Base-by-base conservation (phyloP, 2,888 invertebrate genomes). In the Drosophila seclusa region DNA sequence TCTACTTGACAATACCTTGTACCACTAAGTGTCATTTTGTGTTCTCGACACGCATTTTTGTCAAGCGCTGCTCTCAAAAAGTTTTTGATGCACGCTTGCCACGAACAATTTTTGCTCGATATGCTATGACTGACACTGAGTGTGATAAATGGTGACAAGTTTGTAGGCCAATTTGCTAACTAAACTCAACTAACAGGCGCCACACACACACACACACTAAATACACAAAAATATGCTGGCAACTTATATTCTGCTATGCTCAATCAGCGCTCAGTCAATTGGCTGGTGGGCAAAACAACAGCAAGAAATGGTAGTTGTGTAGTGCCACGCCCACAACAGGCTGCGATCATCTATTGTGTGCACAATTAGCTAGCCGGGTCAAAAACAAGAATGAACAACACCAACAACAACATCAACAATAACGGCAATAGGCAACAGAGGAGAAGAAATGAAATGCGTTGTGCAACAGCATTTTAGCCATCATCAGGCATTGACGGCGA, bases 91-190 rank as follows among this genome's bases (percentile, higher is more conserved):
- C 69, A 38, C 40, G 57, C 74, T 73, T 62, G 62, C 61, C 66
- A 65, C 10, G 21, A 31, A 72, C 65, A 82, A 82, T 70, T 65
- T 68, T 57, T 65, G 67, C 67, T 66, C 72, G 76, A 76, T 83
- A 63, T 68, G 78, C 57, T n/a, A 34, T 32, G 27, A 8, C 75
- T 90, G 87, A 87, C 87, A 85, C 78, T 89, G 87, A 88, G 88
- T 88, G 90, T 86, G 87, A 88, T 88, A 88, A 90, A 88, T 88
- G 90, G 86, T 80, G 82, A 87, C 89, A 87, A 86, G 85, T 88
- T 85, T 88, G 87, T 90, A 86, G 85, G 90, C 90, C 90, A 85
- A 85, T 86, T 90, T 90, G 81, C 90, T 76, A 78, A 84, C 88
- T 82, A 87, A 84, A 84, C 66, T 75, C 59, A 73, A 80, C 80